Evolutionary conservation across 2,113 vertebrate species (phyloP), one percentile per base, ranked within the genome.

Genomic region (Bos indicus): DNA sequence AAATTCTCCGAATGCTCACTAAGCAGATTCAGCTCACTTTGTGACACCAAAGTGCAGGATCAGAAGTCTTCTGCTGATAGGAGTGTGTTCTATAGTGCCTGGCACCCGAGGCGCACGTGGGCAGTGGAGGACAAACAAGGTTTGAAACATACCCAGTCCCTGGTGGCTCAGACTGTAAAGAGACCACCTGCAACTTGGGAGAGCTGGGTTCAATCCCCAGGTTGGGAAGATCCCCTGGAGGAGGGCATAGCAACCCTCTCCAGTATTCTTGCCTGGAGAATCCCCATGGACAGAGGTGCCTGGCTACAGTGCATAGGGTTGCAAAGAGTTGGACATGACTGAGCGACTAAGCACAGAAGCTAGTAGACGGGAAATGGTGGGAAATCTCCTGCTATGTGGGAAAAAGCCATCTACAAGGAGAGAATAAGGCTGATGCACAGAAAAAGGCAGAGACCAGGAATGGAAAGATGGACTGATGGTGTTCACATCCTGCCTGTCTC

Each of bases 181-280:
- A 74, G 67, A 23, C 67, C 1, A 0, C n/a, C 67, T 74, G 21
- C 36, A 40, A 74, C 0, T 1, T 40, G 19, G 67, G 67, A 40
- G 19, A 13, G n/a, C 36, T 23, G n/a, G 67, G 67, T 74, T 74
- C 0, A 1, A 40, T 74, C 19, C 67, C 11, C 0, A 0, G 5
- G n/a, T 74, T 25, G 67, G 67, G 67, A 40, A 23, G 36, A 74
- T 74, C 67, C 67, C 36, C 67, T 74, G 36, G 21, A 74, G 67
- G 5, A 74, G 36, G 67, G 36, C 36, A 74, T 12, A 40, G 67
- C 67, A 74, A 74, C 67, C 67, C 36, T 40, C 67, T 74, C 67
- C 5, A 74, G 36, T 74, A 74, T 40, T 74, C 21, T 74, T 40
- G 36, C 67, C 67, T 40, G 36, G n/a, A 74, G n/a, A 74, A 74